phyloP scores from a whole-genome alignment of 53 echinoderm and acorn worm genomes.

The Holothuria scabra region DNA sequence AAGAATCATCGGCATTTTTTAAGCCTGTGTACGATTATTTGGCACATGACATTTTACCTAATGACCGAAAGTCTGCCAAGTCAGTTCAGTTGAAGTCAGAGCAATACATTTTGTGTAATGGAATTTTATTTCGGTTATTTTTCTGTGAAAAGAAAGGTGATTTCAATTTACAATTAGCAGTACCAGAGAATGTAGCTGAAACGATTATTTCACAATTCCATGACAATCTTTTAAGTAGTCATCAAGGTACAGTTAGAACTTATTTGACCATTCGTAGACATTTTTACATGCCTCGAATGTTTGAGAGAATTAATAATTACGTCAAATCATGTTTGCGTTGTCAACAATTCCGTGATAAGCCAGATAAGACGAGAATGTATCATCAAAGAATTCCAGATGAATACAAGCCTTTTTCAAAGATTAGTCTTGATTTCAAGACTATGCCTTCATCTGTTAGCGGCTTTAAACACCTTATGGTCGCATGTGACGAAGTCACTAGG shows the following conservation, averaged over 20 bases:
- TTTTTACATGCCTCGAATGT: constrained; percentile 10
- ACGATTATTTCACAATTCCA: not conserved
- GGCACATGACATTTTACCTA: not conserved
- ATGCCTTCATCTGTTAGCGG: constrained; percentile 2
- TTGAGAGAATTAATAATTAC: constrained; percentile 13
- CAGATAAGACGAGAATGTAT: not conserved
- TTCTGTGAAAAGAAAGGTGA: not conserved
- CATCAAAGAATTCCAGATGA: not conserved
- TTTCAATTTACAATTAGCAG: not conserved
- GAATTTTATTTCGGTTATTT: constrained; percentile 5
- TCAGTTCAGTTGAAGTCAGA: not conserved
- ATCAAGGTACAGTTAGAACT: not conserved
- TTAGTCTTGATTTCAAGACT: constrained; percentile 21
- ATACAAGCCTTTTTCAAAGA: not conserved
- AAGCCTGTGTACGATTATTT: constrained; percentile 16
- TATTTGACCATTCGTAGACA: too few species aligned
- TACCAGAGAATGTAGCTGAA: not conserved
- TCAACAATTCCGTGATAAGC: constrained; percentile 11
- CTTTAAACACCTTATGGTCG: too few species aligned
- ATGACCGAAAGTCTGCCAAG: not conserved
- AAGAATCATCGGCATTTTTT: not conserved
- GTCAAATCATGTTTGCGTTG: constrained; percentile 25
- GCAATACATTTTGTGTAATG: not conserved
- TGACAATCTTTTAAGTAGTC: too few species aligned
- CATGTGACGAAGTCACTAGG: not conserved